Evolutionary conservation across 2,113 vertebrate species (phyloP), one percentile per base, ranked within the genome.

Genomic region (Anser cygnoides): DNA sequence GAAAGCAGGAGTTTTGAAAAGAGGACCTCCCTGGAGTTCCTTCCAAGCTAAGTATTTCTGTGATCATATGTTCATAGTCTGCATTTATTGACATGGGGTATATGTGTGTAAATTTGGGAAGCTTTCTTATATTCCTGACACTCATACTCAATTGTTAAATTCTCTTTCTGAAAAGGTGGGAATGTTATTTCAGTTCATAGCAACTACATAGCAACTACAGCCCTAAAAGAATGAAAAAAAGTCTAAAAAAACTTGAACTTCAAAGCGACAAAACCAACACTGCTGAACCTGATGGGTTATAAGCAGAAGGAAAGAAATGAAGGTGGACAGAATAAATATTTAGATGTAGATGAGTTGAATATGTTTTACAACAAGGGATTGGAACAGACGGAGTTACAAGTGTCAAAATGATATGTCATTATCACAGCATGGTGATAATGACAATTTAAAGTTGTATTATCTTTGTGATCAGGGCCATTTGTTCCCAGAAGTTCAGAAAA

Each of bases 391-490:
- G 75, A 55, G 41, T 90, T 77, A n/a, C 22, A 80, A 91, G 89
- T 73, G 57, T 44, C 23, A 46, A 15, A 91, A 87, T 25, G 52
- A 73, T 35, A 35, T 71, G 89, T 62, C 73, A 22, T 92, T 95
- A 89, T 80, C 87, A 57, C 87, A 94, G 87, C 76, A 9, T 84
- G 84, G 19, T 28, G 39, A 85, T 85, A 65, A 83, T 73, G 86
- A 57, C 71, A 88, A 85, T 44, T 76, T 75, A 28, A 91, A 87
- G 74, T 82, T 59, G 15, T 55, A 35, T 68, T 80, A 52, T 92
- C 66, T 90, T 84, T 86, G 41, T 87, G 71, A 81, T 77, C 50
- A 37, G 74, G 76, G 43, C 46, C 81, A 29, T 89, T 94, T 81
- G 6, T 89, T 84, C 37, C 58, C 44, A 70, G 55, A 89, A 68